Evolutionary conservation across 2,888 invertebrate species (phyloP).

Genomic region (Hypolimnas misippus): DNA sequence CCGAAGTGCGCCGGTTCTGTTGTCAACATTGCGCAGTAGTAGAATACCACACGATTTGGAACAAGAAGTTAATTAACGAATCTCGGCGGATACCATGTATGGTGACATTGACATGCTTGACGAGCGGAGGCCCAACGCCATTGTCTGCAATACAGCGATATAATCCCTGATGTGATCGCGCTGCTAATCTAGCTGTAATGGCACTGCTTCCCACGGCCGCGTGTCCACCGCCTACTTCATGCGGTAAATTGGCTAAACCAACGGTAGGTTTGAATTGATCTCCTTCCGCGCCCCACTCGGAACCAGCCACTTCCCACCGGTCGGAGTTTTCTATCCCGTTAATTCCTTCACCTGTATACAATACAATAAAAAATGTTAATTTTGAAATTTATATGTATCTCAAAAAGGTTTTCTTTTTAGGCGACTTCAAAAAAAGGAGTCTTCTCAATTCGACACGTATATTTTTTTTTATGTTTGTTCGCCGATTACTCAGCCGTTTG

Average conservation of each 20-base stretch:
- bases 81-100: constrained; percentile 87
- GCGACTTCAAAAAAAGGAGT: no score
- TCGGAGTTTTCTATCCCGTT: constrained; percentile 43
- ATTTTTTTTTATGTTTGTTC: no score
- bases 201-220: constrained; percentile 50
- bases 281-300: constrained; percentile 46
- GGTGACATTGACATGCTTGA: constrained; percentile 90
- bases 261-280: constrained; percentile 40
- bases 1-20: constrained; percentile 90
- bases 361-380: no score
- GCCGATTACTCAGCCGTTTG: no score
- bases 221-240: constrained; percentile 50
- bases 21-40: neutral
- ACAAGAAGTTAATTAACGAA: neutral
- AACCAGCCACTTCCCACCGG: constrained; percentile 42
- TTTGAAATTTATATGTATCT: no score
- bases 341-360: constrained; percentile 34
- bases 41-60: neutral
- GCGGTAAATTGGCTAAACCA: constrained; percentile 36
- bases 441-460: no score
- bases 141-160: constrained; percentile 93
- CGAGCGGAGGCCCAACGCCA: constrained; percentile 90
- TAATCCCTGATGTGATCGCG: constrained; percentile 88
- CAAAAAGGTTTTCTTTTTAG: no score
- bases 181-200: constrained; percentile 85